Conservation (phyloP, 1,140 invertebrate species). For the Saxidomus purpurata region DNA sequence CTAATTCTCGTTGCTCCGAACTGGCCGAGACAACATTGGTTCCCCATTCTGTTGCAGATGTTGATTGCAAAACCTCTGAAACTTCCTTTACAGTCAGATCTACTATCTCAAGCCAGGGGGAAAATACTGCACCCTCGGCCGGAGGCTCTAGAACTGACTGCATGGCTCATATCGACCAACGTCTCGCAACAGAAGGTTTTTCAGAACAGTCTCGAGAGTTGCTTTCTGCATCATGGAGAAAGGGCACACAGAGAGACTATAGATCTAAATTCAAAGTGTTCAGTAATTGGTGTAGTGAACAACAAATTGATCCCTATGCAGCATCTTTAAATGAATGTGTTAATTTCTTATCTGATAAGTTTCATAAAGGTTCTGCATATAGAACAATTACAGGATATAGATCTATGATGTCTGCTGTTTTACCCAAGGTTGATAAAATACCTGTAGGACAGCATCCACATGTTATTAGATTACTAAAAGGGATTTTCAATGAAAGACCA, state of each 20-base stretch:
- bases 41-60: neutral
- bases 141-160: constrained; percentile 18
- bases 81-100: constrained; percentile 4
- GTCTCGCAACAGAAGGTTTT: constrained; percentile 31
- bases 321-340: constrained; percentile 22
- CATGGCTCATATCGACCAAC: constrained; percentile 42
- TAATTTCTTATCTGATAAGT: constrained; percentile 31
- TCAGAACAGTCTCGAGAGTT: constrained; percentile 24
- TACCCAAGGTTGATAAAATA: neutral
- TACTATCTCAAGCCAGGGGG: constrained; percentile 2
- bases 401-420: constrained; percentile 38
- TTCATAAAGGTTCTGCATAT: too few species aligned
- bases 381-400: constrained; percentile 36
- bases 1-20: constrained; percentile 32
- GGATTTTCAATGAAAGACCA: constrained; percentile 33
- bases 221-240: constrained; percentile 27
- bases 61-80: constrained; percentile 4
- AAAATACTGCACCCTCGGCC: constrained; percentile 24
- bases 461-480: constrained; percentile 8
- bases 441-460: neutral
- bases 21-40: constrained; percentile 22
- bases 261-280: constrained; percentile 47
- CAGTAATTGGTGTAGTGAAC: constrained; percentile 60
- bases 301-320: constrained; percentile 22
- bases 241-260: constrained; percentile 56